A percentile compares a stretch with the other conserved stretches of the same genome.
These are phyloP conservation scores for Callyntrura guangdongensis DNA, from an alignment of 2,888 invertebrate species.

Conservation along the genomic window DNA sequence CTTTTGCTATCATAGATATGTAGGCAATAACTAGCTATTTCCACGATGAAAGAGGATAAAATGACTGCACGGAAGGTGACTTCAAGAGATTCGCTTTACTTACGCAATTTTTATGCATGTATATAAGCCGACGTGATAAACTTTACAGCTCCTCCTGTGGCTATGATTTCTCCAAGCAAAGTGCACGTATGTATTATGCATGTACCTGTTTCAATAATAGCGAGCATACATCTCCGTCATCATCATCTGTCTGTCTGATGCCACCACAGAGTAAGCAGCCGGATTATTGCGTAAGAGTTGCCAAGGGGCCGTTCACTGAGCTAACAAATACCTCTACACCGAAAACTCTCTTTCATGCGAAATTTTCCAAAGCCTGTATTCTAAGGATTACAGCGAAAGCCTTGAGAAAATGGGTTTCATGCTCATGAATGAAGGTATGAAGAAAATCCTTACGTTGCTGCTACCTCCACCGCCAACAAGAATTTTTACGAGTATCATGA, in stretches of 20 bases:
- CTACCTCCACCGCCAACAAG: neutral
- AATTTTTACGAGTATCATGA: slow-evolving; percentile 32
- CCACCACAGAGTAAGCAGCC: too few species aligned
- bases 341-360: too few species aligned
- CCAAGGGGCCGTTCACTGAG: too few species aligned
- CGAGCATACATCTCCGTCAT: neutral
- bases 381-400: too few species aligned
- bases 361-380: too few species aligned
- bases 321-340: too few species aligned
- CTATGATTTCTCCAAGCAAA: too few species aligned
- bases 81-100: neutral
- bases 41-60: neutral
- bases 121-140: neutral
- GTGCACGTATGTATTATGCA: too few species aligned
- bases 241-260: too few species aligned
- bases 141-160: neutral
- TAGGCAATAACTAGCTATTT: neutral
- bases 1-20: neutral
- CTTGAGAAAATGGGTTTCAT: neutral
- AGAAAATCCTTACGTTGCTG: neutral
- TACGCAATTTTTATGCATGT: too few species aligned
- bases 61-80: neutral
- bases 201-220: neutral
- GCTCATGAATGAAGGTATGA: neutral
- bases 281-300: too few species aligned